Evolutionary conservation across 1,140 invertebrate genomes (phyloP), one percentile per base, ranked within the genome.

Genomic region (Helicoverpa armigera): DNA sequence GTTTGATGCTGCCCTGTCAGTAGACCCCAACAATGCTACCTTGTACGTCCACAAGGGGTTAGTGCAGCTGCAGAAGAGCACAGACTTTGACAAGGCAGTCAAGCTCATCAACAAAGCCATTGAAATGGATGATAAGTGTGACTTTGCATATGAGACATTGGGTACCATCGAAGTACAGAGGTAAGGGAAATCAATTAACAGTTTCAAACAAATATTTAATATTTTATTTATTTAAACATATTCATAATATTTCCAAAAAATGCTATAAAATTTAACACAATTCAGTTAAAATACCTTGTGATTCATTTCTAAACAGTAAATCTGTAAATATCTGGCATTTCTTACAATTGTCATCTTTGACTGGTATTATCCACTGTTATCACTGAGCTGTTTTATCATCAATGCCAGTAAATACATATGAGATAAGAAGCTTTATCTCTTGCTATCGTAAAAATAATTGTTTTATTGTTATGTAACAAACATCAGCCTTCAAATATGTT

Each of bases 131-230:
- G 96, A 97, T 31, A 98, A 98, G 93, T 99, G 98, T 96, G 97
- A 98, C 95, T 98, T 99, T 96, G 98, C 98, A 13, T 99, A 98
- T 95, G 98, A 99, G 95, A 99, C 98, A 35, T 95, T 99, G 67
- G 98, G 98, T 81, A 98, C 98, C 2, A 97, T 99, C 83, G 98
- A 99, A 96, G 97, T 99, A 82, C 98, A 99, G 95, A 97, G 97
- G 98, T 98, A 95, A 95, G 94, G 4, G 5, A 43, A 43, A 43
- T 43, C 35, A 9, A 9, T 9, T 43, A 43, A 7, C 9, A 43
- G 35, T 43, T 43, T 43, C 9, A 9, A 43, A 9, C 9, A 43
- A 9, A 43, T 43, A 23, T 23, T 23, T 23, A n/a, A n/a, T n/a
- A n/a, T n/a, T n/a, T n/a, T n/a, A n/a, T n/a, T n/a, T n/a, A n/a